phyloP scores from a whole-genome alignment of 2,797 vertebrate genomes.

The Eulemur coronatus region DNA sequence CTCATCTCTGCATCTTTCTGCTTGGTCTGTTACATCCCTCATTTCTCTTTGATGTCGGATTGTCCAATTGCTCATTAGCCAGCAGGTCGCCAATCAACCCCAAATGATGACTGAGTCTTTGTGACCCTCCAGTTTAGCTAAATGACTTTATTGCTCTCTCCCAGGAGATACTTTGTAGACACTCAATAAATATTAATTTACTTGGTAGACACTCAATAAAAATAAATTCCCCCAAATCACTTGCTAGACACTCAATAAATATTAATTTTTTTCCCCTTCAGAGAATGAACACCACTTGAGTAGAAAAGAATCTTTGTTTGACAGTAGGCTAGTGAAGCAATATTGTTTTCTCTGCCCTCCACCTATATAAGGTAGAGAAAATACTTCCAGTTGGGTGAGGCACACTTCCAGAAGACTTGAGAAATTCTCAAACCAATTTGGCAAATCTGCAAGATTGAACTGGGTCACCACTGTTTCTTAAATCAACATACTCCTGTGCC shows the following conservation, averaged over 20 bases:
- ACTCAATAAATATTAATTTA: slow-evolving; percentile 44
- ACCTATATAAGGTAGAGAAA: slow-evolving; percentile 27
- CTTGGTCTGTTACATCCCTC: neutral
- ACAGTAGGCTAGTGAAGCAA: neutral
- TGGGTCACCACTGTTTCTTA: slow-evolving; percentile 1
- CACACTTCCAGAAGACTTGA: slow-evolving; percentile 1
- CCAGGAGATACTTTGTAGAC: slow-evolving; percentile 9
- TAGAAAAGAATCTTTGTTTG: slow-evolving; percentile 31
- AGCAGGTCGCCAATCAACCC: neutral
- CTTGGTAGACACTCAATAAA: slow-evolving; percentile 42
- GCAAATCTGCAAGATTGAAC: slow-evolving; percentile 24
- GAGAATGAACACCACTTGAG: slow-evolving; percentile 1
- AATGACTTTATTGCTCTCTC: slow-evolving; percentile 14
- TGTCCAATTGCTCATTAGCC: neutral
- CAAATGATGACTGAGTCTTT: neutral
- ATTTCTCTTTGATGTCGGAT: neutral
- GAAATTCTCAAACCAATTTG: slow-evolving; percentile 12
- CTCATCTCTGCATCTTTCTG: neutral
- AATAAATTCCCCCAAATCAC: slow-evolving; percentile 40
- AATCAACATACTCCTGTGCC: neutral
- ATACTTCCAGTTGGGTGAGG: slow-evolving; percentile 7
- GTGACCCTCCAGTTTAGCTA: neutral
- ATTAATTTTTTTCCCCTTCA: slow-evolving; percentile 44
- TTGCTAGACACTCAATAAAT: slow-evolving; percentile 49
- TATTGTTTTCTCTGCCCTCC: neutral